Evolutionary conservation across 2,888 invertebrate genomes (phyloP).

Genomic region (Acleris cristana): DNA sequence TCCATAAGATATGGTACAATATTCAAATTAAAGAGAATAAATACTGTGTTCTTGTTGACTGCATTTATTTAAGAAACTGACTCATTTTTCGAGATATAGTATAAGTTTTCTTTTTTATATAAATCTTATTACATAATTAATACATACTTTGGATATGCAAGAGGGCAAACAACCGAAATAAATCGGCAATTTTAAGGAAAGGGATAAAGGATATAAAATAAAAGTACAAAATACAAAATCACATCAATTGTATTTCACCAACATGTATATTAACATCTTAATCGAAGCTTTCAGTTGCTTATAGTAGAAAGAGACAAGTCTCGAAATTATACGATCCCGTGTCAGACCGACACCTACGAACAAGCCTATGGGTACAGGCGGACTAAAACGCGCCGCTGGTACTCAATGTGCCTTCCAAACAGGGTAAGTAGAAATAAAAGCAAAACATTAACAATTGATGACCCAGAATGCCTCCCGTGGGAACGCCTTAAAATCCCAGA

Average conservation of each 20-base stretch:
- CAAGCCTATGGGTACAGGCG: slow-evolving; percentile 80
- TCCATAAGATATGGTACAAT: too few relatives aligned
- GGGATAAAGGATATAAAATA: slow-evolving; percentile 50
- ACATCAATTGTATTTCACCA: slow-evolving; percentile 84
- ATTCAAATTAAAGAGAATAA: too few relatives aligned
- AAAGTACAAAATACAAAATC: slow-evolving; percentile 76
- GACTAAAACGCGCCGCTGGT: slow-evolving; percentile 65
- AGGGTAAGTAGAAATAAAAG: slow-evolving; percentile 7
- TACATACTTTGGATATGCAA: too few relatives aligned
- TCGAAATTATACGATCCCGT: slow-evolving; percentile 63
- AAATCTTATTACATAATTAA: too few relatives aligned
- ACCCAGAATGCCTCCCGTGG: slow-evolving; percentile 22
- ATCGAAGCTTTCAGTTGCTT: slow-evolving; percentile 80
- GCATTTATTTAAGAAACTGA: too few relatives aligned
- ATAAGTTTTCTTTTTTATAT: too few relatives aligned
- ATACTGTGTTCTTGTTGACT: too few relatives aligned
- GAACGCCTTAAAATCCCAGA: slow-evolving; percentile 19
- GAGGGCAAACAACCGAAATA: too few relatives aligned
- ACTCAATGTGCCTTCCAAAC: slow-evolving; percentile 58
- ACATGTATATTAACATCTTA: slow-evolving; percentile 82
- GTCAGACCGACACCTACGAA: slow-evolving; percentile 70
- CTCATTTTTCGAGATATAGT: too few relatives aligned
- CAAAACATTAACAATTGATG: slow-evolving; percentile 18
- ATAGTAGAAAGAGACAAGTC: slow-evolving; percentile 75
- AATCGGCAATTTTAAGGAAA: slow-evolving; percentile 8